These are phyloP conservation scores for Hyppa rectilinea DNA, from an alignment of 2,888 invertebrate genomes.

Conservation along the genomic window DNA sequence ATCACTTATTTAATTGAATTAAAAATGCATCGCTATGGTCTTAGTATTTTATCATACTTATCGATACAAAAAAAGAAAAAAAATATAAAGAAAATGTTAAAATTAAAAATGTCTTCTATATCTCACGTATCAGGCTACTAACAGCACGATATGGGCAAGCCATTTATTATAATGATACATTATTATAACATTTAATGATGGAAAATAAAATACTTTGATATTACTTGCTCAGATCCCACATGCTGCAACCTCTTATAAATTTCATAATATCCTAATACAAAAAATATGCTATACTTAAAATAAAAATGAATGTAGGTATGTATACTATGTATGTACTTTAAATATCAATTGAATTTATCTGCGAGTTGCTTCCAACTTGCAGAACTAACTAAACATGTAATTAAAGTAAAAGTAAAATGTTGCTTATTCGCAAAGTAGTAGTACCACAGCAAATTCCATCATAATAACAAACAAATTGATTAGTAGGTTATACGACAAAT, in stretches of 20 bases:
- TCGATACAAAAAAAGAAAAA: conserved; percentile 47
- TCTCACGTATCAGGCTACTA: conserved; percentile 44
- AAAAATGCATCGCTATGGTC: conserved; percentile 42
- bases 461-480: conserved; percentile 58
- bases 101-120: conserved; percentile 60
- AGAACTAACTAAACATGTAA: conserved; percentile 49
- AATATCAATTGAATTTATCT: conserved; percentile 65
- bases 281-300: conserved; percentile 58
- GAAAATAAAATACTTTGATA: conserved; percentile 27
- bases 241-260: conserved; percentile 39
- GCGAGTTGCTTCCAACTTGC: conserved; percentile 53
- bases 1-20: conserved; percentile 39
- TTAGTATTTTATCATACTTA: conserved; percentile 50
- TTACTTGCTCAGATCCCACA: conserved; percentile 47
- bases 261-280: conserved; percentile 49
- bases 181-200: conserved; percentile 26
- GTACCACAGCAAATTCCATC: conserved; percentile 56
- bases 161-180: conserved; percentile 29
- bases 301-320: conserved; percentile 54
- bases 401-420: conserved; percentile 48
- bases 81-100: conserved; percentile 44
- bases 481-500: conserved; percentile 50
- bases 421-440: conserved; percentile 60
- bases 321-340: conserved; percentile 65
- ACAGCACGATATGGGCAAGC: conserved; percentile 50